These are phyloP conservation scores for Anticlea derivata DNA, from an alignment of 2,888 invertebrate genomes.

Conservation along the genomic window DNA sequence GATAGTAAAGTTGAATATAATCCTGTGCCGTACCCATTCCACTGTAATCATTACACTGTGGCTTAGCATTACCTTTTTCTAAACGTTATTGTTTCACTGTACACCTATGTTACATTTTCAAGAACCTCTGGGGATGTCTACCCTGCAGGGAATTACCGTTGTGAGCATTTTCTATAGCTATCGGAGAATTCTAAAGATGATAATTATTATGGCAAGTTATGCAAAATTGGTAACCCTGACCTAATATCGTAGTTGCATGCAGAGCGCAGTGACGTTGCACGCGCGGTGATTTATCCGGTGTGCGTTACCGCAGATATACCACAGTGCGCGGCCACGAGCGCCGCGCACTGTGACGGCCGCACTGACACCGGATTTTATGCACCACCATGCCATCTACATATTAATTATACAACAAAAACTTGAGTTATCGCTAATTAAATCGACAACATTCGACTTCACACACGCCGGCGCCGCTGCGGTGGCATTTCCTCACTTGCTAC, in stretches of 20 bases:
- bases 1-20: too few species aligned
- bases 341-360: conserved; percentile 27
- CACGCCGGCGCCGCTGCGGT: conserved; percentile 25
- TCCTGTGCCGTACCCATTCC: too few species aligned
- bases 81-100: too few species aligned
- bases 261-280: conserved; percentile 29
- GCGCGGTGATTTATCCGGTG: conserved; percentile 36
- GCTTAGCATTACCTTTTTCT: too few species aligned
- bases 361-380: conserved; percentile 40
- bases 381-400: conserved; percentile 48
- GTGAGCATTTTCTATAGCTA: too few species aligned
- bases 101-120: too few species aligned
- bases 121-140: too few species aligned
- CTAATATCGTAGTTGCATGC: conserved; percentile 11
- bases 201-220: too few species aligned
- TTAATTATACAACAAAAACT: conserved; percentile 38
- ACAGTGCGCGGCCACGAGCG: neutral
- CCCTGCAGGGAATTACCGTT: too few species aligned
- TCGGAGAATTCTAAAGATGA: too few species aligned
- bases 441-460: conserved; percentile 14
- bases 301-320: too few species aligned
- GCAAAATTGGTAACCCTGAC: conserved; percentile 11
- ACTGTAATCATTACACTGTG: too few species aligned
- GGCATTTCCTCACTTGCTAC: conserved; percentile 8
- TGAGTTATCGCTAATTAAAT: conserved; percentile 36